Evolutionary conservation across 1,140 invertebrate genomes (phyloP).

Genomic region (Tetramorium alpestre): DNA sequence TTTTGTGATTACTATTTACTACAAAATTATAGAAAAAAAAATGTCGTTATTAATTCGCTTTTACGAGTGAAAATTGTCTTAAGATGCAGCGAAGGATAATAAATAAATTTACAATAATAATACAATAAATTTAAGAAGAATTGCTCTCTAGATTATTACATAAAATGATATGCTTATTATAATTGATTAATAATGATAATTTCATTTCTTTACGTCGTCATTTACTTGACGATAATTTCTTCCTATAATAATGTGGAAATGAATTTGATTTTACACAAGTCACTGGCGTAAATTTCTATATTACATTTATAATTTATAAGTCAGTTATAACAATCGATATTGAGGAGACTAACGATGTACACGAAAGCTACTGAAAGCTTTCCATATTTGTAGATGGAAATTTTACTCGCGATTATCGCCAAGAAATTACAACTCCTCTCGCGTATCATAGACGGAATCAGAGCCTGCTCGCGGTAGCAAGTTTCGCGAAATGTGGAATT

Average conservation of each 20-base stretch:
- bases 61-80: background rate
- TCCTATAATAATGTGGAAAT: too few relatives aligned
- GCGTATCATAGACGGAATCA: background rate
- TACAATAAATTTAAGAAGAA: constrained; percentile 22
- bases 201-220: background rate
- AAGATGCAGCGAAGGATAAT: background rate
- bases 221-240: too few relatives aligned
- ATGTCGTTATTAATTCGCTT: background rate
- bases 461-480: constrained; percentile 4
- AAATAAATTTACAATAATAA: background rate
- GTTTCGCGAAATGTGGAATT: constrained; percentile 54
- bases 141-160: background rate
- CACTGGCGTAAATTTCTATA: background rate
- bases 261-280: background rate
- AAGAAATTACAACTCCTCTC: constrained; percentile 47
- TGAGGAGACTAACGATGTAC: background rate
- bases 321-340: constrained; percentile 7
- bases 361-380: background rate
- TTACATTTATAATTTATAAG: background rate
- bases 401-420: constrained; percentile 24
- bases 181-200: background rate
- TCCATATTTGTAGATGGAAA: background rate
- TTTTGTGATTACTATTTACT: background rate
- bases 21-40: background rate
- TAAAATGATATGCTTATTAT: background rate